These are phyloP conservation scores for Macrosteles quadrilineatus DNA, from an alignment of 1,140 invertebrate genomes.

Conservation along the genomic window DNA sequence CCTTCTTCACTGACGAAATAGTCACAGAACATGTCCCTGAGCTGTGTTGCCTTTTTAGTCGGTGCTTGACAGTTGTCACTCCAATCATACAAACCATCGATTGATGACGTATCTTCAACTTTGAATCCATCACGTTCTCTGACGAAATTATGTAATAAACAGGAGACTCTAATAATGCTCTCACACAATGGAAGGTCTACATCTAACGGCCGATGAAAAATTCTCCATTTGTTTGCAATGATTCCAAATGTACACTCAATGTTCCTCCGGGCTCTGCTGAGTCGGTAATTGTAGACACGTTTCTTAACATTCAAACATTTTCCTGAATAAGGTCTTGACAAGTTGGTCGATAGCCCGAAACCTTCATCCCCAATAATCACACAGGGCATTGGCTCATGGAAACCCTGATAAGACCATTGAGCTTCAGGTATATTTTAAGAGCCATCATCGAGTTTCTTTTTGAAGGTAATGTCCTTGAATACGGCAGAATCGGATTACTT, in stretches of 20 bases:
- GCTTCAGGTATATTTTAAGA: constrained; percentile 43
- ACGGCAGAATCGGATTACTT: too few species aligned
- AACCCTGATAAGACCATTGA: constrained; percentile 39
- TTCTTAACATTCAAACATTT: constrained; percentile 37
- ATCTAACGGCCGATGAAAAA: constrained; percentile 43
- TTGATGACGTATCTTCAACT: not conserved
- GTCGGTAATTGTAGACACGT: constrained; percentile 43
- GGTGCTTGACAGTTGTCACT: not conserved
- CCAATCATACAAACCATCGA: constrained; percentile 21
- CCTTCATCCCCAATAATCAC: constrained; percentile 50
- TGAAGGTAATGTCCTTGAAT: constrained; percentile 38
- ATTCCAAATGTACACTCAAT: constrained; percentile 45
- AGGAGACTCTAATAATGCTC: constrained; percentile 41
- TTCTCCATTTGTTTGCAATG: constrained; percentile 44
- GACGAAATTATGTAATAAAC: constrained; percentile 44
- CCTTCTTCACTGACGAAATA: too few species aligned
- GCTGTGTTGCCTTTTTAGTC: constrained; percentile 20
- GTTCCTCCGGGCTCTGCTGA: constrained; percentile 37
- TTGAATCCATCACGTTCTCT: constrained; percentile 25
- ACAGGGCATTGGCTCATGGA: constrained; percentile 42
- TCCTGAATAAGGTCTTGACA: constrained; percentile 48
- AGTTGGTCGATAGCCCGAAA: constrained; percentile 46
- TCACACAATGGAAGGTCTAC: constrained; percentile 38
- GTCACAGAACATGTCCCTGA: constrained; percentile 23
- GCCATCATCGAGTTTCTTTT: constrained; percentile 37